Percentiles rank a stretch among this genome's conserved stretches.
Evolutionary conservation across 2,113 vertebrate genomes (phyloP).

Genomic region (Cheilinus undulatus): DNA sequence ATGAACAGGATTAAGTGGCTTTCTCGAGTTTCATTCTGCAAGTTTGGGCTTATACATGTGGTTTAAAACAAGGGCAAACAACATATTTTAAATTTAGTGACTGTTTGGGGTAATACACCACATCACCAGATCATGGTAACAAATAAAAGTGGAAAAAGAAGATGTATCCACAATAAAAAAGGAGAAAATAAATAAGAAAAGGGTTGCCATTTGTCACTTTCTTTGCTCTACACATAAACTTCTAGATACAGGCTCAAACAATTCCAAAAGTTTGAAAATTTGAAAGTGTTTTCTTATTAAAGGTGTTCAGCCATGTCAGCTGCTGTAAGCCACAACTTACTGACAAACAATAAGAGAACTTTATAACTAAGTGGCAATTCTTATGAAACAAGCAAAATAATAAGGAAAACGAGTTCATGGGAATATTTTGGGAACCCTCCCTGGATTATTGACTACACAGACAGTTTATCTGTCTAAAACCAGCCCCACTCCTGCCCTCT

Average conservation of each 20-base stretch:
- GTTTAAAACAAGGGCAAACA: neutral
- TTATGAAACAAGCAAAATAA: too few species aligned
- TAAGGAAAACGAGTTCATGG: too few species aligned
- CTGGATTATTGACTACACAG: constrained; percentile 17
- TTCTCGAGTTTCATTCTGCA: neutral
- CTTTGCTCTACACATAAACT: neutral
- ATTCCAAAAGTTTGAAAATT: neutral
- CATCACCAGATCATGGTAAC: neutral
- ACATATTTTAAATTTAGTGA: neutral
- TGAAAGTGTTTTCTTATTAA: too few species aligned
- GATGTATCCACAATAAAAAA: neutral
- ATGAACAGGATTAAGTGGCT: neutral
- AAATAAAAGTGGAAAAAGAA: too few species aligned
- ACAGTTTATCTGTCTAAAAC: neutral
- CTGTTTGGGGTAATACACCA: neutral
- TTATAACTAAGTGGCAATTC: too few species aligned
- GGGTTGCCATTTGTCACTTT: neutral
- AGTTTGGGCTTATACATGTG: too few species aligned
- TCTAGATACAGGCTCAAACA: too few species aligned
- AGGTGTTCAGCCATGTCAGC: too few species aligned
- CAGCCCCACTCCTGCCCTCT: constrained; percentile 23
- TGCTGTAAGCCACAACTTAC: too few species aligned
- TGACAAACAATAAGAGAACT: too few species aligned
- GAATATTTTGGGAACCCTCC: neutral
- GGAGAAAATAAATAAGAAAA: too few species aligned